Evolutionary conservation across 2,888 invertebrate genomes (phyloP).

Genomic region (Atrina japonica): DNA sequence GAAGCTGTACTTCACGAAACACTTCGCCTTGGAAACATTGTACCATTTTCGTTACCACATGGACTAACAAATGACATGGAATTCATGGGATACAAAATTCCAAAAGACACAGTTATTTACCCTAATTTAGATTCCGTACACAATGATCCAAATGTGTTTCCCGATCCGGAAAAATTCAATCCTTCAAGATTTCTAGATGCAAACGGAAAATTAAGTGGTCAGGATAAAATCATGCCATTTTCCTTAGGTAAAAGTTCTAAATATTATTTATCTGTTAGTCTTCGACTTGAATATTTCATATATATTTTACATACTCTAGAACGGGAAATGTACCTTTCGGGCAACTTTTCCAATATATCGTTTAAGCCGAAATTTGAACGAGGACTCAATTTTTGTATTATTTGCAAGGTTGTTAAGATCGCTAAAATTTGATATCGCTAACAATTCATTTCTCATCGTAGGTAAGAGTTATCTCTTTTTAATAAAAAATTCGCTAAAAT

Average conservation of each 20-base stretch:
- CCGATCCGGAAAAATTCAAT: constrained; percentile 60
- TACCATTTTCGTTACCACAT: constrained; percentile 38
- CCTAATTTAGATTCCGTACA: constrained; percentile 58
- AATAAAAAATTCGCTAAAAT: too few species aligned
- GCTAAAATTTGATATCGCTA: too few species aligned
- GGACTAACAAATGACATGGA: constrained; percentile 54
- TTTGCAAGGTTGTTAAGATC: too few species aligned
- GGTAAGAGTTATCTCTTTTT: too few species aligned
- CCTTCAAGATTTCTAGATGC: constrained; percentile 63
- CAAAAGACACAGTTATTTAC: constrained; percentile 58
- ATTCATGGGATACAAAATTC: constrained; percentile 68
- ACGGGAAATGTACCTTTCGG: too few species aligned
- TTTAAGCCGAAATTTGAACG: too few species aligned
- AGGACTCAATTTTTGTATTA: too few species aligned
- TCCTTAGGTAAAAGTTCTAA: constrained; percentile 44
- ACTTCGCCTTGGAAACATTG: not conserved
- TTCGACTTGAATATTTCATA: too few species aligned
- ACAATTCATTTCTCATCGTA: too few species aligned
- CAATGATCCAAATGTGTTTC: constrained; percentile 56
- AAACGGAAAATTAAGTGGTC: constrained; percentile 35
- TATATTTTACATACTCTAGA: too few species aligned
- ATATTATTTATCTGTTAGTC: not conserved
- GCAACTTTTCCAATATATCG: too few species aligned
- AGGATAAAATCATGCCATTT: constrained; percentile 54
- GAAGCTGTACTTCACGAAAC: constrained; percentile 8